Conservation (phyloP, 2,113 vertebrate genomes). For the Chiloscyllium plagiosum region DNA sequence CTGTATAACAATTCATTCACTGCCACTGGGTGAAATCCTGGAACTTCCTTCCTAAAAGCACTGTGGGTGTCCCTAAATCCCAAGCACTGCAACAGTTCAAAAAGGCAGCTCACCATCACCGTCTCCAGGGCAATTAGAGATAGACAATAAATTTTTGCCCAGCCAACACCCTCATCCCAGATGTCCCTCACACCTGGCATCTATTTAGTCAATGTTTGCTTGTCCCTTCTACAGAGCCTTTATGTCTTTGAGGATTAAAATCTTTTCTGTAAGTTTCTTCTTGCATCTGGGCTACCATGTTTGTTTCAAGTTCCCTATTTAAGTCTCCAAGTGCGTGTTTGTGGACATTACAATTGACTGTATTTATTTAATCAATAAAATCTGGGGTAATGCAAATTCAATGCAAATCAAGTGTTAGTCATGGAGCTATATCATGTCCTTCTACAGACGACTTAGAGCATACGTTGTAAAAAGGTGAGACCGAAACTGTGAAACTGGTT, state of each 20-base stretch:
- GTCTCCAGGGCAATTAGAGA: too few relatives aligned
- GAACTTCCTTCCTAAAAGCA: too few relatives aligned
- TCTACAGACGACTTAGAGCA: not conserved
- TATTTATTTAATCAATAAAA: not conserved
- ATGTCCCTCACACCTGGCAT: not conserved
- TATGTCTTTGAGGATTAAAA: not conserved
- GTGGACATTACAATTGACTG: not conserved
- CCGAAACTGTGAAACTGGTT: not conserved
- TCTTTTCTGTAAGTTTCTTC: not conserved
- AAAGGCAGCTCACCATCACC: not conserved
- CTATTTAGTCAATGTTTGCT: not conserved
- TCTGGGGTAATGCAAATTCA: not conserved
- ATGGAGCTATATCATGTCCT: not conserved
- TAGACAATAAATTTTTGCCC: too few relatives aligned
- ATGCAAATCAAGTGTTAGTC: not conserved
- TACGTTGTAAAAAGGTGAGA: not conserved
- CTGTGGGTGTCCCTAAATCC: too few relatives aligned
- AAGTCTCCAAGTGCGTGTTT: not conserved
- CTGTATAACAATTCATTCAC: too few relatives aligned
- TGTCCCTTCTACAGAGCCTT: not conserved
- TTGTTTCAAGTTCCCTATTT: not conserved
- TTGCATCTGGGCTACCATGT: not conserved
- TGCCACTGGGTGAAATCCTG: too few relatives aligned
- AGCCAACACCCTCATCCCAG: not conserved
- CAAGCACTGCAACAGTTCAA: too few relatives aligned